These are phyloP conservation scores for Tenthredo mesomela DNA, from an alignment of 2,888 invertebrate species.

Conservation along the genomic window DNA sequence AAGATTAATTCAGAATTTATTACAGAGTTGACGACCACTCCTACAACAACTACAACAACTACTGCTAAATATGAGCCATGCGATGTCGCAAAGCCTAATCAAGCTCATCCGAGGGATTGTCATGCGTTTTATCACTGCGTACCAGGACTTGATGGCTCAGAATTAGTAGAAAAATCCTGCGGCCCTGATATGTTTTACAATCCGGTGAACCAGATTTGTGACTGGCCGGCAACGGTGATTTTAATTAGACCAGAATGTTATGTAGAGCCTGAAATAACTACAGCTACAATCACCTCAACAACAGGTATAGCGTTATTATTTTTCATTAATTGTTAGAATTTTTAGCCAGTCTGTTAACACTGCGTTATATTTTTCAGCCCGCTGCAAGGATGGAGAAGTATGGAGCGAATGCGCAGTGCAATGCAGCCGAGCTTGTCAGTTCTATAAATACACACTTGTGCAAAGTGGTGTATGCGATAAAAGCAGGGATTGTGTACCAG, in stretches of 20 bases:
- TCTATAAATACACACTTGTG: constrained; percentile 79
- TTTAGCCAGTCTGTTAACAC: not conserved
- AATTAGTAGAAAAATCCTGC: constrained; percentile 84
- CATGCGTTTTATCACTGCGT: constrained; percentile 86
- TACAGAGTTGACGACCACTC: not conserved
- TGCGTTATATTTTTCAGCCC: constrained; percentile 52
- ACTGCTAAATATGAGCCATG: constrained; percentile 63
- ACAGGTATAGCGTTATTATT: not conserved
- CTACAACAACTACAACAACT: constrained; percentile 48
- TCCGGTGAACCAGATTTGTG: constrained; percentile 82
- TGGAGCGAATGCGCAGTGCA: constrained; percentile 86
- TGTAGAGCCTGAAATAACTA: constrained; percentile 62
- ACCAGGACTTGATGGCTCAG: constrained; percentile 76
- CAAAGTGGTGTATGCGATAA: constrained; percentile 68
- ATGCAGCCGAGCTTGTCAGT: constrained; percentile 86
- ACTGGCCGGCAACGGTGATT: constrained; percentile 82
- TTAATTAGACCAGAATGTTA: constrained; percentile 82
- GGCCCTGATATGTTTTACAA: constrained; percentile 84
- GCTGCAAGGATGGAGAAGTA: constrained; percentile 77
- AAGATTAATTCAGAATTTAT: not conserved
- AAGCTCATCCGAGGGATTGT: constrained; percentile 84
- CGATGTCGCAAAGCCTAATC: constrained; percentile 80
- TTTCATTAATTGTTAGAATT: not conserved
- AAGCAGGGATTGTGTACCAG: constrained; percentile 75
- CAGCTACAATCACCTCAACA: constrained; percentile 48